Evolutionary conservation across 2,888 invertebrate species (phyloP).

Genomic region (Junonia oenone): DNA sequence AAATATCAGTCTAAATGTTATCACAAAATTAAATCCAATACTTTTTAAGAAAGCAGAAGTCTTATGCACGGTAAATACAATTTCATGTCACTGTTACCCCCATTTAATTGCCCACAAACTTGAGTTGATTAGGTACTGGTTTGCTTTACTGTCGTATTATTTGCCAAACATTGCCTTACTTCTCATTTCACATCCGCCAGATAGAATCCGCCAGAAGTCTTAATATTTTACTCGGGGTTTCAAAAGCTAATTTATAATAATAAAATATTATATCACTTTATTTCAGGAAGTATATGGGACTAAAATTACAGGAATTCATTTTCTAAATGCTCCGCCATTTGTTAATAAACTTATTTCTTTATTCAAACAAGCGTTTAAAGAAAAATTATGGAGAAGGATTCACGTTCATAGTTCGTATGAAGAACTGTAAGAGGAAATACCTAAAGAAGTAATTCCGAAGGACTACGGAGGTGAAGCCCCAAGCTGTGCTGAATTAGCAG

Average conservation of each 20-base stretch:
- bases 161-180: no score
- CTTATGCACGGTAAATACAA: constrained; percentile 51
- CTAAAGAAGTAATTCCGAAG: constrained; percentile 59
- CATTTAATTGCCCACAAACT: no score
- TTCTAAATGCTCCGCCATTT: constrained; percentile 60
- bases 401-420: constrained; percentile 58
- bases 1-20: constrained; percentile 43
- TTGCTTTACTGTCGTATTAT: no score
- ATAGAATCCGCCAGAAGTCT: no score
- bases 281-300: constrained; percentile 65
- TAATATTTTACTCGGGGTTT: no score
- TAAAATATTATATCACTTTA: background rate
- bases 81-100: no score
- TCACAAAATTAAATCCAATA: constrained; percentile 60
- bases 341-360: constrained; percentile 57
- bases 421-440: constrained; percentile 57
- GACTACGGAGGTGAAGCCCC: constrained; percentile 60
- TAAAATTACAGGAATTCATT: constrained; percentile 68
- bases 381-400: constrained; percentile 59
- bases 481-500: constrained; percentile 45
- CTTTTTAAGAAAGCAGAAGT: constrained; percentile 62
- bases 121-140: no score
- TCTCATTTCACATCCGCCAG: no score
- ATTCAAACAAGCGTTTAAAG: constrained; percentile 57
- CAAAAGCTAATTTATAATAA: no score